Base-by-base conservation (phyloP, 1,140 invertebrate genomes). In the Argopecten irradians region DNA sequence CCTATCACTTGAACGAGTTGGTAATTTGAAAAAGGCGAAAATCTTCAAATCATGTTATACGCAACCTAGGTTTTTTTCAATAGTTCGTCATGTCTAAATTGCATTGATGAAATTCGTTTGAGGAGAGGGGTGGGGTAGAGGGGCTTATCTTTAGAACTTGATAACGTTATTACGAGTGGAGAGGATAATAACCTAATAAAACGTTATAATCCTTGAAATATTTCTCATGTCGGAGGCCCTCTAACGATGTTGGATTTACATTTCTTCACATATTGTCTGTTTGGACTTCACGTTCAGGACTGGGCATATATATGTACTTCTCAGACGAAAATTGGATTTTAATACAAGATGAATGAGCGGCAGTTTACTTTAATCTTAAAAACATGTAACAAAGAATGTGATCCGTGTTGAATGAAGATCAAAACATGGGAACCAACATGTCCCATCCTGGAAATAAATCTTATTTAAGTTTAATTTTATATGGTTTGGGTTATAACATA, bases 51-150 rank as follows among this genome's bases (percentile, higher is more conserved):
- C 55, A 28, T 16, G 55, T 71, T 71, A 71, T n/a, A 71, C 55
- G 55, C 55, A 71, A 71, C 22, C n/a, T 28, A 71, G 22, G 1
- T 71, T 71, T 71, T n/a, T 11, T n/a, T n/a, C 55, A 71, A 71
- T 28, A n/a, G 55, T n/a, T n/a, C 28, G n/a, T 28, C n/a, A 71
- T 71, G 55, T 71, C 1, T 11, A 71, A 71, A 71, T 71, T 71
- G 55, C 55, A 28, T 71, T 71, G 55, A 71, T 71, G 55, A 71
- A 46, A 71, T 71, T 71, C n/a, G 55, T 71, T 71, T 71, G 55
- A 71, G 55, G 28, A 71, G 55, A 71, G 28, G 55, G 55, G 55
- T 71, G 55, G 55, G 55, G 28, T 71, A 11, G 13, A 28, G 55
- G 16, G 55, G 55, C 55, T 71, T 71, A 71, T 8, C 55, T n/a